A percentile compares a stretch with the other conserved stretches of the same genome.
phyloP scores from a whole-genome alignment of 1,140 invertebrate genomes.

The Cyclina sinensis region DNA sequence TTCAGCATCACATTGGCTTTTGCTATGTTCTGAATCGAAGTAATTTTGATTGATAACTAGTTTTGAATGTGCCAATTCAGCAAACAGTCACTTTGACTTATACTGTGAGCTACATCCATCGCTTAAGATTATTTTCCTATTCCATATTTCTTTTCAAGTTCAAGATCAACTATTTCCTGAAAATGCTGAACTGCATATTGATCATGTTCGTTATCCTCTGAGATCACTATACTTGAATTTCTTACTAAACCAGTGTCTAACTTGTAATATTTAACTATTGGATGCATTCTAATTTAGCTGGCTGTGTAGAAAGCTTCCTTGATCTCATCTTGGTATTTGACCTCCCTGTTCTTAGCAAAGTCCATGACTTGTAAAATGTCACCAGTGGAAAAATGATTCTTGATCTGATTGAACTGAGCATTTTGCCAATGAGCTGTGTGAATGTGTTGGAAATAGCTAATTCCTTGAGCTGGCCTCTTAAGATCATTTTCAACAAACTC shows the following conservation, averaged over 20 bases:
- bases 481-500: conserved; percentile 59
- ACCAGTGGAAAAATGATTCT: conserved; percentile 48
- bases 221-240: conserved; percentile 47
- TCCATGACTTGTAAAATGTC: conserved; percentile 62
- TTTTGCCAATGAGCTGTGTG: conserved; percentile 67
- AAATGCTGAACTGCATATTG: conserved; percentile 69
- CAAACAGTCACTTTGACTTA: conserved; percentile 47
- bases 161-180: conserved; percentile 13
- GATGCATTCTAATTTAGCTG: conserved; percentile 67
- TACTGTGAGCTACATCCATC: conserved; percentile 53
- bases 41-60: conserved; percentile 11
- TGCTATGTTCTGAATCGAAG: neutral
- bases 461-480: conserved; percentile 39
- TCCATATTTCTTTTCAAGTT: conserved; percentile 14
- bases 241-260: conserved; percentile 9
- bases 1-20: conserved; percentile 41
- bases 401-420: conserved; percentile 54
- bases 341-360: conserved; percentile 70
- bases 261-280: conserved; percentile 62
- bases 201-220: conserved; percentile 68
- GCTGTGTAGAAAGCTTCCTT: conserved; percentile 48
- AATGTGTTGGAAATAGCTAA: conserved; percentile 62
- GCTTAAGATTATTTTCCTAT: conserved; percentile 27
- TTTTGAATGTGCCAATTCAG: conserved; percentile 28
- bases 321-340: conserved; percentile 65